Evolutionary conservation across 2,797 vertebrate species (phyloP), one percentile per base, ranked within the genome.

Genomic region (Sebastolobus alascanus): DNA sequence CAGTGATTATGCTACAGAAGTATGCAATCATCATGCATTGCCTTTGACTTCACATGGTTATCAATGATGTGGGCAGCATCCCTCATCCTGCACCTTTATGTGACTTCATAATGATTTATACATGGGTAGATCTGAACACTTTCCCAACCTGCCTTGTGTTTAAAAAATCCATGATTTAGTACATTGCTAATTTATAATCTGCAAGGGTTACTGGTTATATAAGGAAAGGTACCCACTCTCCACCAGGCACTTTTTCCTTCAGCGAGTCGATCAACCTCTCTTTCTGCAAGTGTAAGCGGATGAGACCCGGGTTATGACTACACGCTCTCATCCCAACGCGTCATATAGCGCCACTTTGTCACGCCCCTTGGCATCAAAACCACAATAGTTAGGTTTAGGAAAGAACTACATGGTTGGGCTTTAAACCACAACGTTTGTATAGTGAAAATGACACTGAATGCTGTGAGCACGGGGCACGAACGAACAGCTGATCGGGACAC

Each of bases 221-320:
- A 85, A 88, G 88, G 73, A 54, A 69, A 92, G 73, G 77, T 79
- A 77, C 84, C 84, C 83, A 84, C 68, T 58, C 77, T 66, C 79
- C 75, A 77, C 71, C 58, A 73, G 75, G 69, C 78, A 71, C 56
- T 77, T 83, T 88, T 50, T 81, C 74, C 83, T 85, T 85, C 29
- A 79, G 67, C 38, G 56, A 90, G 88, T 90, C 75, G 73, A 93
- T 93, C 92, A 92, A 91, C 84, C 86, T 90, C 79, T 84, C 67
- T 50, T 38, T 77, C 79, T 77, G 77, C 68, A 64, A 74, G 77
- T 52, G 60, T 79, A 87, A 69, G 73, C 79, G 75, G 78, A 80
- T 85, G 72, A 87, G 77, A 69, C 18, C 20, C 18, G 18, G 46
- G 46, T 2, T 52, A 52, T n/a, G 46, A 52, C 18, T 9, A 52